These are phyloP conservation scores for Pteromalus puparum DNA, from an alignment of 1,140 invertebrate genomes.

Conservation along the genomic window DNA sequence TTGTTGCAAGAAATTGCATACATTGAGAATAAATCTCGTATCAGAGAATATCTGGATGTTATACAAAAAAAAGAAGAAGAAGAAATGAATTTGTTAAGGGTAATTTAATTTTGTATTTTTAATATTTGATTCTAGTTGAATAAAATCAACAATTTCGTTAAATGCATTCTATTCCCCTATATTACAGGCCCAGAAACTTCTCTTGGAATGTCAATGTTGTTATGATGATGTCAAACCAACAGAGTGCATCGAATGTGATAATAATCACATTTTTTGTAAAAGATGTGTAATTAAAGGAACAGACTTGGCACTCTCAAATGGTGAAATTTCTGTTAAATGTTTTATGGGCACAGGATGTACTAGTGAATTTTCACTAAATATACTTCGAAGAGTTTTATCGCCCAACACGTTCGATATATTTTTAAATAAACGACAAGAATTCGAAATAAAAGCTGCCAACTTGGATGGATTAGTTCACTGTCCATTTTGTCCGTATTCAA, in stretches of 20 bases:
- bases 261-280: conserved; percentile 79
- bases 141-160: too few species aligned
- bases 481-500: conserved; percentile 81
- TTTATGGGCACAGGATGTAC: conserved; percentile 67
- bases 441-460: conserved; percentile 78
- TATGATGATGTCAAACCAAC: conserved; percentile 77
- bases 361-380: conserved; percentile 69
- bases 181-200: conserved; percentile 64
- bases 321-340: conserved; percentile 74
- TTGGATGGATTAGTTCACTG: conserved; percentile 79
- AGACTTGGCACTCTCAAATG: conserved; percentile 75
- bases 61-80: conserved; percentile 61
- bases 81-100: conserved; percentile 66
- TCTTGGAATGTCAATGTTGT: conserved; percentile 76
- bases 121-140: background rate
- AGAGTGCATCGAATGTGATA: conserved; percentile 76
- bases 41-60: conserved; percentile 67
- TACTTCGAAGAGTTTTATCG: conserved; percentile 72
- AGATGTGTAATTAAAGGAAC: conserved; percentile 74
- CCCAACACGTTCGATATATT: conserved; percentile 69
- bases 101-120: conserved; percentile 44
- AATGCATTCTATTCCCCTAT: background rate
- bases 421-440: conserved; percentile 75
- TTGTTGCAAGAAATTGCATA: conserved; percentile 76
- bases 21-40: conserved; percentile 71